Conservation (phyloP, 2,888 invertebrate species). For the Cinara cedri region DNA sequence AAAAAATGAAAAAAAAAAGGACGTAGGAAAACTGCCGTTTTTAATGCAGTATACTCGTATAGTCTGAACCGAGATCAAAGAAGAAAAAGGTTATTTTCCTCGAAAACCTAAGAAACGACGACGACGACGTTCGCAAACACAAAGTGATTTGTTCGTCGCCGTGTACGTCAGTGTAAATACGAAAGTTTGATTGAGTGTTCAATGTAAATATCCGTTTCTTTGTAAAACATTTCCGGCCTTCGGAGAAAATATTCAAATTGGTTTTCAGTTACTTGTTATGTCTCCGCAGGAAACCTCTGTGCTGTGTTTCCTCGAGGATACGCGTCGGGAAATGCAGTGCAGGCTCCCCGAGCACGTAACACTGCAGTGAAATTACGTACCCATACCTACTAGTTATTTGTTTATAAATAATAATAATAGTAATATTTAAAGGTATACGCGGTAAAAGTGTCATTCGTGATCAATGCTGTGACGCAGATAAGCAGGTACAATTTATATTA, state of each 20-base stretch:
- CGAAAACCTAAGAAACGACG: slow-evolving; percentile 44
- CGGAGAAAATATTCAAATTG: slow-evolving; percentile 51
- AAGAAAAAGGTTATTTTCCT: slow-evolving; percentile 45
- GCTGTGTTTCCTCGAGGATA: slow-evolving; percentile 14
- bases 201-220: slow-evolving; percentile 57
- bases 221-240: slow-evolving; percentile 51
- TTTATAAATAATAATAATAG: too few relatives aligned
- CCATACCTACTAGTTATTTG: too few relatives aligned
- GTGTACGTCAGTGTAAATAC: slow-evolving; percentile 52
- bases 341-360: neutral
- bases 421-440: too few relatives aligned
- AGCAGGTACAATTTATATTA: neutral
- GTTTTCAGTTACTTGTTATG: slow-evolving; percentile 55
- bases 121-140: slow-evolving; percentile 49
- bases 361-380: too few relatives aligned
- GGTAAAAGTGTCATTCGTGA: neutral
- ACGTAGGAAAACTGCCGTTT: slow-evolving; percentile 34
- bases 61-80: slow-evolving; percentile 50
- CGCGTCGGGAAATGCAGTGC: neutral
- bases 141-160: slow-evolving; percentile 51
- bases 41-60: slow-evolving; percentile 35
- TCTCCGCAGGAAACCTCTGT: slow-evolving; percentile 30
- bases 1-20: slow-evolving; percentile 20
- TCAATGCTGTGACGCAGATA: neutral
- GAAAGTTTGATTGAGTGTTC: slow-evolving; percentile 56